phyloP scores from a whole-genome alignment of 2,797 vertebrate genomes.

The Rhodeus uyekii region DNA sequence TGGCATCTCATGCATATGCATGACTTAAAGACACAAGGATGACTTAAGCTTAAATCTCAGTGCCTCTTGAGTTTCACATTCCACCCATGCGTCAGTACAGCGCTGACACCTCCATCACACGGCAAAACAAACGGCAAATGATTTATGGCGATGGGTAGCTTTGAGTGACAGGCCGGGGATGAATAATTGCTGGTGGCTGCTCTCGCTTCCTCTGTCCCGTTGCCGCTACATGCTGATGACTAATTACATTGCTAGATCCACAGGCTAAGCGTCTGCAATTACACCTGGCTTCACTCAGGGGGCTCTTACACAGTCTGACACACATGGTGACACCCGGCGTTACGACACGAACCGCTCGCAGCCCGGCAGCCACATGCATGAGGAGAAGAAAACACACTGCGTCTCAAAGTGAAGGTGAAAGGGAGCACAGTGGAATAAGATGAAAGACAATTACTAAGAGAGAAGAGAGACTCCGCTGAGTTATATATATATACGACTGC shows the following conservation, averaged over 20 bases:
- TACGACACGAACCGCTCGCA: slow-evolving; percentile 1
- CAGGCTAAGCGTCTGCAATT: slow-evolving; percentile 48
- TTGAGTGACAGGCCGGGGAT: slow-evolving; percentile 53
- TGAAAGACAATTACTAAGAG: background rate
- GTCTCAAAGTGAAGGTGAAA: slow-evolving; percentile 30
- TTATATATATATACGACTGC: background rate
- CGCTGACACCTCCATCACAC: slow-evolving; percentile 38
- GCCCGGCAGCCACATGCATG: slow-evolving; percentile 8
- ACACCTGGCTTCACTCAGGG: slow-evolving; percentile 36
- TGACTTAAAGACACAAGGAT: slow-evolving; percentile 46
- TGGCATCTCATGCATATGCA: slow-evolving; percentile 47
- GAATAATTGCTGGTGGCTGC: slow-evolving; percentile 55
- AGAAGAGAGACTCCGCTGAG: background rate
- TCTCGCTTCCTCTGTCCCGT: slow-evolving; percentile 48
- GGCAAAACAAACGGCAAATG: slow-evolving; percentile 50
- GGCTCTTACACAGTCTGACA: slow-evolving; percentile 46
- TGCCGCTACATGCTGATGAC: slow-evolving; percentile 42
- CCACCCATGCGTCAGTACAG: slow-evolving; percentile 24
- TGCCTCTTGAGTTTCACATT: slow-evolving; percentile 50
- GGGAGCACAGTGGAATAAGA: background rate
- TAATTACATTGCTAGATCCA: slow-evolving; percentile 55
- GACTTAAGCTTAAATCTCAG: slow-evolving; percentile 48
- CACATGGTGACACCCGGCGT: slow-evolving; percentile 23
- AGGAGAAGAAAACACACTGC: background rate
- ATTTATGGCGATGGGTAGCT: slow-evolving; percentile 51